Conservation (phyloP, 2,113 vertebrate genomes). For the Circaetus gallicus region DNA sequence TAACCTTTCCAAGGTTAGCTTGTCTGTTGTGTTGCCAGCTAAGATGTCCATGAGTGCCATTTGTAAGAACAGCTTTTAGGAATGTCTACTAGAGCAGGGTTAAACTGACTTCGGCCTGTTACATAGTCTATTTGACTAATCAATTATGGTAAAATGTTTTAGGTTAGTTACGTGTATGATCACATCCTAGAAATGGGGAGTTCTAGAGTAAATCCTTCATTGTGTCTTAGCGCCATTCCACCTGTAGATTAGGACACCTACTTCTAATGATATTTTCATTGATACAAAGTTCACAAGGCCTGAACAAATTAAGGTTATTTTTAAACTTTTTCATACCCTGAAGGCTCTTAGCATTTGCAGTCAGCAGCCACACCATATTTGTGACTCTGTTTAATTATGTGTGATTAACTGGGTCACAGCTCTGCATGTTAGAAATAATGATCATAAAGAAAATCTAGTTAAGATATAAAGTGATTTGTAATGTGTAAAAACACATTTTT, state of each 20-base stretch:
- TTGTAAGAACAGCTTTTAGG: background rate
- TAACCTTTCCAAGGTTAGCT: background rate
- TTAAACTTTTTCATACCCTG: background rate
- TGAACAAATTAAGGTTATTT: background rate
- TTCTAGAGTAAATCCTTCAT: background rate
- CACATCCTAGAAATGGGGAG: background rate
- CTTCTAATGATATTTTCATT: background rate
- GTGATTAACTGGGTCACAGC: background rate
- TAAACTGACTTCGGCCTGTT: background rate
- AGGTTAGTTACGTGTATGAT: background rate
- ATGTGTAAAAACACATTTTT: background rate
- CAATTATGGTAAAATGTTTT: fast-evolving
- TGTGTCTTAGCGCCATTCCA: fast-evolving
- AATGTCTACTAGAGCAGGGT: background rate
- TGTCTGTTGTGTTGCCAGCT: background rate
- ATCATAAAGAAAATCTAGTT: background rate
- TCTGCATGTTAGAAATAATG: background rate
- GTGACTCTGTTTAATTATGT: background rate
- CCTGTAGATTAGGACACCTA: background rate
- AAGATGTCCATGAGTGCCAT: background rate
- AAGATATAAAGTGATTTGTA: background rate
- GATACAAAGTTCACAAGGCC: background rate
- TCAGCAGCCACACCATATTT: background rate
- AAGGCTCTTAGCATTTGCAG: background rate
- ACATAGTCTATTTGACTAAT: background rate